These are phyloP conservation scores for Heloderma charlesbogerti DNA, from an alignment of 2,113 vertebrate genomes.

Conservation along the genomic window DNA sequence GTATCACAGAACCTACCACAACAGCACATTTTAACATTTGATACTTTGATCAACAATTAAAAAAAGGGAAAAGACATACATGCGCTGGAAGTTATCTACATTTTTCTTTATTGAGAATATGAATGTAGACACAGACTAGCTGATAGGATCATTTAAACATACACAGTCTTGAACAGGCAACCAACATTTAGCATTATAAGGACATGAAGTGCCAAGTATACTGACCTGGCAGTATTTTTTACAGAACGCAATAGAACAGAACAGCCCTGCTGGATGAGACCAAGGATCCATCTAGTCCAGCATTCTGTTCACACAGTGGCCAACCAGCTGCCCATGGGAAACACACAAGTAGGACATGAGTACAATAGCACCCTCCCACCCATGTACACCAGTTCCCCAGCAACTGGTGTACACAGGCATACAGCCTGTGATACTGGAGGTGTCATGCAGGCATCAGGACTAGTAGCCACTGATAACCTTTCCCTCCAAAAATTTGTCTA, in stretches of 20 bases:
- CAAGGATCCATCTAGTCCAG: too few relatives aligned
- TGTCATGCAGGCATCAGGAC: not conserved
- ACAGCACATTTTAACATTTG: slow-evolving; percentile 33
- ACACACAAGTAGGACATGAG: too few relatives aligned
- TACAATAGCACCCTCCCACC: too few relatives aligned
- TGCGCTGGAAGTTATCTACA: not conserved
- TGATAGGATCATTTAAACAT: not conserved
- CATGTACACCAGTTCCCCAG: too few relatives aligned
- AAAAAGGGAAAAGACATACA: not conserved
- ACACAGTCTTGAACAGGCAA: not conserved
- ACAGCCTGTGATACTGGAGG: too few relatives aligned
- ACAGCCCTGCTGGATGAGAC: too few relatives aligned
- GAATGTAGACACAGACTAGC: not conserved
- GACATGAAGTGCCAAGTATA: not conserved
- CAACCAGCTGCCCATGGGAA: too few relatives aligned
- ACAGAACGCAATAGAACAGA: not conserved
- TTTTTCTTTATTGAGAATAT: not conserved
- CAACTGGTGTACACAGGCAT: too few relatives aligned
- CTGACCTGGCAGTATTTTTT: not conserved
- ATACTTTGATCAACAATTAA: slow-evolving; percentile 17
- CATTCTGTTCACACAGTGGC: too few relatives aligned
- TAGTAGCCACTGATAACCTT: too few relatives aligned
- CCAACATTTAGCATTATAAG: not conserved
- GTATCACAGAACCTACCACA: slow-evolving; percentile 6
- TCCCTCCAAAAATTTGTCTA: too few relatives aligned